Evolutionary conservation across 2,888 invertebrate species (phyloP), one percentile per base, ranked within the genome.

Genomic region (Leucophenga montana): DNA sequence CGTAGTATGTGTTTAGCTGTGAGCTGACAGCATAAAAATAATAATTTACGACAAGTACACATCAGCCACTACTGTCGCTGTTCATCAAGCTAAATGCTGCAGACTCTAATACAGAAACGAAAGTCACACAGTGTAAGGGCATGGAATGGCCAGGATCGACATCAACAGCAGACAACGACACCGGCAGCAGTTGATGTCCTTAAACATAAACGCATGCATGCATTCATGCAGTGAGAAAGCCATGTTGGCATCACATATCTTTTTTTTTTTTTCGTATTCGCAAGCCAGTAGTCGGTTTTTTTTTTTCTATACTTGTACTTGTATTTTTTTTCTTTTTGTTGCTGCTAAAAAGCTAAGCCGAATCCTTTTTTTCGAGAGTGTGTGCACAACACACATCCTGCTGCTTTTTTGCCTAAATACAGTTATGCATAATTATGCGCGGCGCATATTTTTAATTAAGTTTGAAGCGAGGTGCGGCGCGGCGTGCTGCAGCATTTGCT

Each of bases 381-480:
- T 71, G 69, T 70, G 66, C 39, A 71, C 72, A 66, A 69, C 59
- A 73, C 78, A 76, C 81, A 72, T 74, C 78, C 39, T 39, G 39
- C 44, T n/a, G n/a, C n/a, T n/a, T 61, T 11, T 54, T 39, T 27
- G 61, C 61, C 82, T 81, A 81, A 81, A 81, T 83, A 83, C 79
- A 81, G 81, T 83, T 83, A 83, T 27, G 14, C 27, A 27, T 82
- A 82, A 83, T 82, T 82, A 82, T 82, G 83, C 80, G 77, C 82
- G 76, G 77, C 82, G 76, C 79, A 83, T 75, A 83, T 82, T 82
- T 82, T 82, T 82, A 82, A 82, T 82, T 83, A 83, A 82, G 83
- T 83, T 82, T 50, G 18, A 33, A 39, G 11, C 39, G 1, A 5
- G 39, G 39, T 68, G 59, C 46, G 16, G 61, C 31, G 62, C n/a